A percentile compares a stretch with the other conserved stretches of the same genome.
Evolutionary conservation across 2,113 vertebrate genomes (phyloP).

Genomic region (Hyperoodon ampullatus): DNA sequence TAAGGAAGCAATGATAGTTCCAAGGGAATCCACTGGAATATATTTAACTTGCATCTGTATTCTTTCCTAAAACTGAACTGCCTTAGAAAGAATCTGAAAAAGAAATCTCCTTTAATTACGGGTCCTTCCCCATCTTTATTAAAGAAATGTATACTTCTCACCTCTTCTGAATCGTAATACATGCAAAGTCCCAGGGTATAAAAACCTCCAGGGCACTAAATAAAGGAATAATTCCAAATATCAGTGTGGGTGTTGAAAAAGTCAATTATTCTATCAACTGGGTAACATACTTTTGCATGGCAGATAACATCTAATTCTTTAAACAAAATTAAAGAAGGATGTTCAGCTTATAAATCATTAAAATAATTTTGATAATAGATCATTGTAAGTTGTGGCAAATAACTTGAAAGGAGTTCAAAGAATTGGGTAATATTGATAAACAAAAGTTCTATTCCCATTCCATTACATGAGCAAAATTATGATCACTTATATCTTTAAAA

Average conservation of each 20-base stretch:
- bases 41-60: neutral
- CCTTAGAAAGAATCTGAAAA: neutral
- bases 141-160: slow-evolving; percentile 41
- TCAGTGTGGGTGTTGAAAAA: neutral
- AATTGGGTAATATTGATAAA: neutral
- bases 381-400: slow-evolving; percentile 33
- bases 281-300: slow-evolving; percentile 16
- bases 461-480: neutral
- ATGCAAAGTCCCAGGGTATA: neutral
- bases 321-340: slow-evolving; percentile 17
- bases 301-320: neutral
- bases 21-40: neutral
- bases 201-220: slow-evolving; percentile 1
- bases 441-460: slow-evolving; percentile 5
- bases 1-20: neutral
- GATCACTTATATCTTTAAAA: neutral
- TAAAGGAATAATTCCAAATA: slow-evolving; percentile 36
- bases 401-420: slow-evolving; percentile 28
- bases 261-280: slow-evolving; percentile 38
- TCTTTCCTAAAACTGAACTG: slow-evolving; percentile 35
- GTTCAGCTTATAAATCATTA: slow-evolving; percentile 3
- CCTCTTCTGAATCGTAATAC: neutral
- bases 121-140: neutral
- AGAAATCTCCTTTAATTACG: neutral
- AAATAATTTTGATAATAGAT: slow-evolving; percentile 25